Conservation (phyloP, 1,140 invertebrate genomes). For the Schlechtendalia chinensis region DNA sequence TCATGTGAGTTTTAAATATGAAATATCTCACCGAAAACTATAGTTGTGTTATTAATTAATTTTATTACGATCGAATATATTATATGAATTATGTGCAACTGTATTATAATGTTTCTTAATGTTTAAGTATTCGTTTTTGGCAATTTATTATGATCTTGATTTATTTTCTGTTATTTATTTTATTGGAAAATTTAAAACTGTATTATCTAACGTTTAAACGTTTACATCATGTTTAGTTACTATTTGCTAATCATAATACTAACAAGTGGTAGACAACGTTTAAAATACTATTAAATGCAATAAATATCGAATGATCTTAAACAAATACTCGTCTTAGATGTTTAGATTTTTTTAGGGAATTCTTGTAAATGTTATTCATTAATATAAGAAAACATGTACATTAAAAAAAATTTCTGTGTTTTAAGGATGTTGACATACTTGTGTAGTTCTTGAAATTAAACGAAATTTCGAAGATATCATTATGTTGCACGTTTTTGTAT, state of each 20-base stretch:
- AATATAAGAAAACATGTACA: too few species aligned
- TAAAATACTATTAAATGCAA: background rate
- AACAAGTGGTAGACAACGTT: background rate
- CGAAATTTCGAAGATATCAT: background rate
- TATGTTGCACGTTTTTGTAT: background rate
- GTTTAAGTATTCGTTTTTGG: background rate
- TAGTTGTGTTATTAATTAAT: slow-evolving; percentile 17
- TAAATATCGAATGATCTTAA: background rate
- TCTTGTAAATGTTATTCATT: background rate
- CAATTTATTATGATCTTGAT: background rate
- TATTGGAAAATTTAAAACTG: background rate
- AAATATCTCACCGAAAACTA: background rate
- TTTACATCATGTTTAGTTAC: slow-evolving; percentile 3
- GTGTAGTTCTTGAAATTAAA: background rate
- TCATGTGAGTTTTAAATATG: background rate
- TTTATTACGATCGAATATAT: background rate
- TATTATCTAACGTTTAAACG: background rate
- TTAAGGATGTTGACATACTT: background rate
- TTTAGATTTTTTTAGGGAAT: background rate
- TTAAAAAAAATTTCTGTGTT: slow-evolving; percentile 5
- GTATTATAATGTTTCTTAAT: background rate
- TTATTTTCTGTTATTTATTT: background rate
- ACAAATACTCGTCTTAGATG: background rate
- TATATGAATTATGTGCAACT: background rate
- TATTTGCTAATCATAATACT: background rate